Evolutionary conservation across 2,888 invertebrate species (phyloP).

Genomic region (Chalcosyrphus nemorum): DNA sequence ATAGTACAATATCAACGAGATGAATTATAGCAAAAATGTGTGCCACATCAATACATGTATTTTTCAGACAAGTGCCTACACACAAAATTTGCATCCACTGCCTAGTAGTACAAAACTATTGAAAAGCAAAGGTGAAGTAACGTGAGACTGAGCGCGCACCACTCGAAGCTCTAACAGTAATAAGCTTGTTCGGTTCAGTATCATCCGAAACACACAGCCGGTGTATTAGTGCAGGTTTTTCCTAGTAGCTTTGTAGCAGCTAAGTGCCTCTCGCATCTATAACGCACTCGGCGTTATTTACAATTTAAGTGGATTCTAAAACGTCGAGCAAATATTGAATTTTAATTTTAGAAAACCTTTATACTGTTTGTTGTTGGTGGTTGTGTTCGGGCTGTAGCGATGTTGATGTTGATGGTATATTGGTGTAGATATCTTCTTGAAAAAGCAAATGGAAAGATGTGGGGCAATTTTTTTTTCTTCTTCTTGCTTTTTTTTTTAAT

Average conservation of each 20-base stretch:
- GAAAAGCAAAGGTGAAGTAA: constrained; percentile 29
- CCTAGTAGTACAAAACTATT: constrained; percentile 12
- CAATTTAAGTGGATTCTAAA: constrained; percentile 75
- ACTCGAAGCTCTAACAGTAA: constrained; percentile 58
- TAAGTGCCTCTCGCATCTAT: constrained; percentile 68
- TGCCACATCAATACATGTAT: neutral
- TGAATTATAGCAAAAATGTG: neutral
- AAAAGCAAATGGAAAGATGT: constrained; percentile 38
- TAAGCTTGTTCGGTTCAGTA: constrained; percentile 61
- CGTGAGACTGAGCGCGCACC: constrained; percentile 30
- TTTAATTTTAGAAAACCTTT: constrained; percentile 70
- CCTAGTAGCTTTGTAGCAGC: constrained; percentile 66
- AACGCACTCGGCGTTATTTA: constrained; percentile 73
- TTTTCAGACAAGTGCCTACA: neutral
- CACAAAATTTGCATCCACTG: constrained; percentile 18
- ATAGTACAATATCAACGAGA: neutral
- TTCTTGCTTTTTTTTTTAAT: constrained; percentile 30
- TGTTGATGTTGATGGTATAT: constrained; percentile 24
- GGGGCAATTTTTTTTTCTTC: constrained; percentile 26
- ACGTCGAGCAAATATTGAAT: constrained; percentile 74
- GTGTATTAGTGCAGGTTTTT: constrained; percentile 55
- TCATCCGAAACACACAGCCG: constrained; percentile 39
- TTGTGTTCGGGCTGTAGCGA: constrained; percentile 3
- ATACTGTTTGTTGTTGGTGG: constrained; percentile 26
- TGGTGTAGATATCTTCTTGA: constrained; percentile 22